Conservation (phyloP, 2,797 vertebrate genomes). For the Eupleurogrammus muticus region DNA sequence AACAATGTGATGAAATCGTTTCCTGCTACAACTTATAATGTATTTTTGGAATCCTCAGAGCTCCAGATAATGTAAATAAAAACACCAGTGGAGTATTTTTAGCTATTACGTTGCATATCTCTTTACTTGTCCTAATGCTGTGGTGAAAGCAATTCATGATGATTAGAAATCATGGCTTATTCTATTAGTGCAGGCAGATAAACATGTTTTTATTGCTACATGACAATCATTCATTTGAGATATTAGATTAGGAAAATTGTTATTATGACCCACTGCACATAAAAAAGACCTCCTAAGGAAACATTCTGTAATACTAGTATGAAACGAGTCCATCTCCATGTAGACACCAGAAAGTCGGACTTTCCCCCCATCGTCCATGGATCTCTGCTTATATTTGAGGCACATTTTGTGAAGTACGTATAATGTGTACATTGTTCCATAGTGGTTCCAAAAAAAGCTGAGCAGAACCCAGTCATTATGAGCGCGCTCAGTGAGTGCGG, state of each 20-base stretch:
- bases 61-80: conserved; percentile 7
- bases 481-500: conserved; percentile 46
- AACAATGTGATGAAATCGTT: conserved; percentile 4
- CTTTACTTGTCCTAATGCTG: conserved; percentile 20
- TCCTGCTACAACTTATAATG: conserved; percentile 7
- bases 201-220: conserved; percentile 20
- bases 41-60: conserved; percentile 16
- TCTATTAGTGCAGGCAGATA: conserved; percentile 1
- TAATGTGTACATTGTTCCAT: conserved; percentile 59
- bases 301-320: not conserved
- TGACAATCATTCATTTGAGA: conserved; percentile 1
- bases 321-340: not conserved
- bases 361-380: not conserved
- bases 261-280: conserved; percentile 8
- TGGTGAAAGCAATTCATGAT: conserved; percentile 11
- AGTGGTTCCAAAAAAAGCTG: conserved; percentile 54
- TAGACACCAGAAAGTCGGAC: not conserved
- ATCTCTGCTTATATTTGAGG: conserved; percentile 12
- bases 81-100: conserved; percentile 1
- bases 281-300: conserved; percentile 17
- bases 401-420: conserved; percentile 48
- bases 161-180: not conserved
- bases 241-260: conserved; percentile 13
- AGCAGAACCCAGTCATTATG: conserved; percentile 69
- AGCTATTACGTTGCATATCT: conserved; percentile 2